Base-by-base conservation (phyloP, 2,113 vertebrate genomes). In the Macaca fascicularis region DNA sequence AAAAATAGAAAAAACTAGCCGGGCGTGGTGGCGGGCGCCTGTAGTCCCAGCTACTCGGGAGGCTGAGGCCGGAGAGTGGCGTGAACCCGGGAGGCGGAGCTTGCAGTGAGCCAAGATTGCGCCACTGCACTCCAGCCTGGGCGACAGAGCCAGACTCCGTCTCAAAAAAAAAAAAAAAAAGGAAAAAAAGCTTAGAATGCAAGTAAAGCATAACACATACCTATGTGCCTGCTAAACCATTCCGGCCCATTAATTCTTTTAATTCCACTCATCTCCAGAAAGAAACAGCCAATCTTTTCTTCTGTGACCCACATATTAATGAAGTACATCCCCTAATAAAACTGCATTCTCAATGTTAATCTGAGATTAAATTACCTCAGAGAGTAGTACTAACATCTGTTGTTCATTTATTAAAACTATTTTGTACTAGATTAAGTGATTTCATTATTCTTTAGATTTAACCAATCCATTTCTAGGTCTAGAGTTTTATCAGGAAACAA, bases 401-500 rank as follows among this genome's bases (percentile, higher is more conserved):
- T 94, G 64, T 87, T 88, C 40, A n/a, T 80, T 96, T 95, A 91
- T 97, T 93, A 90, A 95, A 93, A 93, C 43, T 94, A 55, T 72
- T 81, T 55, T 92, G 45, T 64, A 93, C 70, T 81, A 96, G 94
- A 93, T 93, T 87, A 95, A 95, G 92, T 92, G 87, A 76, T 95
- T 95, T 96, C 90, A 97, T 92, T 92, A 93, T 80, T 75, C n/a
- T 96, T 43, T 79, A 32, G 83, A 91, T 69, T 70, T 96, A 93
- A 95, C 88, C 69, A 87, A 92, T 92, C 88, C 80, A 95, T 87
- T 95, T 96, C 67, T 75, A 92, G 43, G 40, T 69, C 32, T 92
- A 88, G 80, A 84, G 70, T 78, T 94, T 96, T 87, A 95, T 85
- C 79, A 89, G 81, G 67, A 96, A 97, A 85, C n/a, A 96, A 82